Base-by-base conservation (phyloP, 2,888 invertebrate species). In the Stenolophus ochropezus region DNA sequence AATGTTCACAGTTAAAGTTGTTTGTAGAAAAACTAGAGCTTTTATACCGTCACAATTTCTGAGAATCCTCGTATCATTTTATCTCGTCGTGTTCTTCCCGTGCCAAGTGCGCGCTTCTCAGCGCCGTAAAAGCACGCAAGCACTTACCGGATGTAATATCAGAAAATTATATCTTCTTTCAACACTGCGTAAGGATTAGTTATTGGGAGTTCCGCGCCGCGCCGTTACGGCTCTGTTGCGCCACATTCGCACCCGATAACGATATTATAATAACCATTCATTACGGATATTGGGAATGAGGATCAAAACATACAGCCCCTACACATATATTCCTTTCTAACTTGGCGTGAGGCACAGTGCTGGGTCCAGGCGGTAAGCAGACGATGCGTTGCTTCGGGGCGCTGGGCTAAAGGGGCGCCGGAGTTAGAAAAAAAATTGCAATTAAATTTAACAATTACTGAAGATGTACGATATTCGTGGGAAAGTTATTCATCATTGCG, bases 111-210 rank as follows among this genome's bases (percentile, higher is more conserved):
- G 51, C 20, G 27, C 47, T 74, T 74, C 51, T 74, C 73, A 49
- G 6, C 49, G 51, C 49, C 47, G 42, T 20, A 20, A 23, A 74
- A 49, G 51, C 49, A 74, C 73, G 73, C 49, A 20, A 74, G 47
- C 73, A 21, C 51, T 49, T 49, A 47, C 49, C 73, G 73, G 73
- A 74, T 74, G 49, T 74, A 74, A 74, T 74, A 74, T 74, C 73
- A 74, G 73, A 74, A 74, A 74, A 74, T 74, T 74, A 74, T 74
- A 74, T 74, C 73, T 74, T 74, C 49, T 74, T 49, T 74, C 73
- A 74, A 74, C 73, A 74, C 49, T 74, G 73, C n/a, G 73, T 74
- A 74, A 23, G 73, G 73, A 74, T 74, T 49, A 74, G 73, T 49
- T 74, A 74, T 74, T 49, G 73, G 49, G 20, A 74, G 47, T 23